Evolutionary conservation across 2,888 invertebrate genomes (phyloP).

Genomic region (Vannuccia rotundouncinata): DNA sequence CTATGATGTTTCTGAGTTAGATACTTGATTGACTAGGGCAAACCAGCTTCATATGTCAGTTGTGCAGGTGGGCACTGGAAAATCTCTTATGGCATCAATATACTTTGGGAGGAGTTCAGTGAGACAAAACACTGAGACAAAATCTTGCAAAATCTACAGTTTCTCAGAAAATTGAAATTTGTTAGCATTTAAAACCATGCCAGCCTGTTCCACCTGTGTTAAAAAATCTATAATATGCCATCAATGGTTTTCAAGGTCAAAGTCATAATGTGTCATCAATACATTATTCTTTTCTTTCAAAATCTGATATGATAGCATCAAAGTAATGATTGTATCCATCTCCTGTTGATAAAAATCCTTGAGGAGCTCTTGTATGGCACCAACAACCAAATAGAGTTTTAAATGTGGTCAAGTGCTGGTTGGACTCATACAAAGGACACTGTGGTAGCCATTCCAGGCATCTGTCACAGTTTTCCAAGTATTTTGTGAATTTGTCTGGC

Average conservation of each 20-base stretch:
- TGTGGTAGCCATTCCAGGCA: background rate
- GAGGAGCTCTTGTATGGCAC: background rate
- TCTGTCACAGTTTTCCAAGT: background rate
- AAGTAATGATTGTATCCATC: background rate
- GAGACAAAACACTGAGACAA: no score
- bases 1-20: conserved; percentile 38
- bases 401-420: background rate
- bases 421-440: background rate
- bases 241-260: background rate
- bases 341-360: background rate
- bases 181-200: background rate
- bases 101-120: background rate
- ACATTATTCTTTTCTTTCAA: background rate
- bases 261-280: background rate
- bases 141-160: background rate
- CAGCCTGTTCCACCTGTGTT: background rate
- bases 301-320: background rate
- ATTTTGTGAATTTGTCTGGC: background rate
- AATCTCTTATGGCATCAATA: conserved; percentile 27
- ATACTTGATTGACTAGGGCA: conserved; percentile 43
- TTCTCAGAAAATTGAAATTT: background rate
- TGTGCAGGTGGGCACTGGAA: conserved; percentile 4
- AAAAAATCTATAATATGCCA: background rate
- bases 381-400: background rate
- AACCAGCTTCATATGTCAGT: conserved; percentile 43